Evolutionary conservation across 2,113 vertebrate genomes (phyloP).

Genomic region (Oreamnos americanus): DNA sequence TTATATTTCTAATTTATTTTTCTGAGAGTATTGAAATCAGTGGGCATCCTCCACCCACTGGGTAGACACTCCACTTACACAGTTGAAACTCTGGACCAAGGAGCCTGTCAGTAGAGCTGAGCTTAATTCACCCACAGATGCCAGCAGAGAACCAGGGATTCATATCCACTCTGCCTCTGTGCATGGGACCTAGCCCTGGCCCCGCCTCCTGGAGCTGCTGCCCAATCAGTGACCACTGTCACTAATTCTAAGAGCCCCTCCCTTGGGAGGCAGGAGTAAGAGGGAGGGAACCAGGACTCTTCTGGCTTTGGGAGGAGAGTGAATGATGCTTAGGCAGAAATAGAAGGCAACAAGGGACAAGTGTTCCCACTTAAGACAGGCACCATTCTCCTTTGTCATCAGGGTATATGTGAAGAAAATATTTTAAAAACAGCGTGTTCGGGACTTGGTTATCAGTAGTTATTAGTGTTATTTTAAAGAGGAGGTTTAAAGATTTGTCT

Average conservation of each 20-base stretch:
- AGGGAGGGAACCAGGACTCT: not conserved
- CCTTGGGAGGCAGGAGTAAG: not conserved
- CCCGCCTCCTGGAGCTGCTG: not conserved
- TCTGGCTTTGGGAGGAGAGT: not conserved
- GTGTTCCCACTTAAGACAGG: not conserved
- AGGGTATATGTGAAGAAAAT: not conserved
- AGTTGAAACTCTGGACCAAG: not conserved
- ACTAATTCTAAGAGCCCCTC: not conserved
- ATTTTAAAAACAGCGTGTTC: not conserved
- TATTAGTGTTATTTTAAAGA: not conserved
- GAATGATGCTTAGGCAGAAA: not conserved
- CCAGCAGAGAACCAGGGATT: not conserved
- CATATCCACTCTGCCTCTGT: not conserved
- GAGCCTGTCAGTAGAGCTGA: not conserved
- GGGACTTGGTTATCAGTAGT: not conserved
- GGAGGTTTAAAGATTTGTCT: not conserved
- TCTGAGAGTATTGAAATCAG: not conserved
- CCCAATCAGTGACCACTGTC: not conserved
- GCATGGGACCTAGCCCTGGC: accelerated
- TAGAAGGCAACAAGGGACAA: not conserved
- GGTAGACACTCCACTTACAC: not conserved
- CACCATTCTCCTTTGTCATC: not conserved
- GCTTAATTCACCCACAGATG: not conserved
- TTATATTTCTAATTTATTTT: not conserved
- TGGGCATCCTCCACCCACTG: not conserved